A percentile compares a stretch with the other conserved stretches of the same genome.
These are phyloP conservation scores for Hirundo rustica DNA, from an alignment of 2,797 vertebrate genomes.

Conservation along the genomic window DNA sequence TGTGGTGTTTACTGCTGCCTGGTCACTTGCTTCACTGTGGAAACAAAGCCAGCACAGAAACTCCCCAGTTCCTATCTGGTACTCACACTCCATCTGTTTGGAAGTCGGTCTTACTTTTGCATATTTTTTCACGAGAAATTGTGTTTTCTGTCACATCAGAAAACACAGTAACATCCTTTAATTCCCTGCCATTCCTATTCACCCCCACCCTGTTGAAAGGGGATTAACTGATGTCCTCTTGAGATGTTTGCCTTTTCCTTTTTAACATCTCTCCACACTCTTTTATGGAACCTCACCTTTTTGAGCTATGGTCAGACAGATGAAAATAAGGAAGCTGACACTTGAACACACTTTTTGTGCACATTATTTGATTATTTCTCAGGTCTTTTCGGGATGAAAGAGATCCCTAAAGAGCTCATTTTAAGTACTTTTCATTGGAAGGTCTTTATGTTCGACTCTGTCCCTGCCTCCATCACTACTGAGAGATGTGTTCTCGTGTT, in stretches of 20 bases:
- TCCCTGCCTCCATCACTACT: not conserved
- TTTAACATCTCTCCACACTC: not conserved
- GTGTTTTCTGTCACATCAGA: not conserved
- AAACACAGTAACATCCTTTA: not conserved
- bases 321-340: not conserved
- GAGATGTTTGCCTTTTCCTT: not conserved
- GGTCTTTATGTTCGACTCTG: not conserved
- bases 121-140: not conserved
- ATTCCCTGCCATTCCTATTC: not conserved
- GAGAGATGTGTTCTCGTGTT: not conserved
- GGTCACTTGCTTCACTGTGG: not conserved
- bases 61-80: not conserved
- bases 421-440: not conserved
- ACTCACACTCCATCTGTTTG: not conserved
- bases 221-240: rapidly evolving
- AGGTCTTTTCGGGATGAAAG: not conserved
- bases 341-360: not conserved
- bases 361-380: not conserved
- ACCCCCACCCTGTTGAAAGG: not conserved
- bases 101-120: not conserved
- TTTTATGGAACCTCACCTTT: not conserved
- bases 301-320: not conserved
- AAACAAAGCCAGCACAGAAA: not conserved
- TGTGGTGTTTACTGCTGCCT: not conserved
- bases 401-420: not conserved